Conservation (phyloP, 2,888 invertebrate species). For the Agrotis clavis region DNA sequence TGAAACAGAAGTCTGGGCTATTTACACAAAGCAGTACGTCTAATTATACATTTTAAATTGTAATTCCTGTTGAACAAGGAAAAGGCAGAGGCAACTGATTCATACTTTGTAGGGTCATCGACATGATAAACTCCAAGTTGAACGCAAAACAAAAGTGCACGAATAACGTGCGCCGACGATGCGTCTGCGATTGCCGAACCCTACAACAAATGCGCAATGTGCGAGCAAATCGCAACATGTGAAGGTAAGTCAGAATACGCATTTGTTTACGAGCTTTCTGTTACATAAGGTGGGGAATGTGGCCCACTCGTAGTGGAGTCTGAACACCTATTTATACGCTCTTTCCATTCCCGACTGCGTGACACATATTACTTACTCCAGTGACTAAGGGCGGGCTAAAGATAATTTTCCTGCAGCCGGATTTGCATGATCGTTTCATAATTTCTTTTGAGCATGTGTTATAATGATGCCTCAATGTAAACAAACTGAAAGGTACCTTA, state of each 20-base stretch:
- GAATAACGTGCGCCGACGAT: slow-evolving; percentile 26
- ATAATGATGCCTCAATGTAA: slow-evolving; percentile 45
- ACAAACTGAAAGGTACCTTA: slow-evolving; percentile 31
- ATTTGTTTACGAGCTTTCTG: slow-evolving; percentile 85
- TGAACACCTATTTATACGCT: slow-evolving; percentile 85
- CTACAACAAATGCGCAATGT: slow-evolving; percentile 67
- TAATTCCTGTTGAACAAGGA: slow-evolving; percentile 43
- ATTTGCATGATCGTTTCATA: slow-evolving; percentile 59
- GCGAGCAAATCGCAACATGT: slow-evolving; percentile 68
- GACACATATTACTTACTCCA: slow-evolving; percentile 84
- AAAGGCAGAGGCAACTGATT: slow-evolving; percentile 48
- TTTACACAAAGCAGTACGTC: neutral
- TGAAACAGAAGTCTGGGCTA: slow-evolving; percentile 6
- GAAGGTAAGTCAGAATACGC: slow-evolving; percentile 70
- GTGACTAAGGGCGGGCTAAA: slow-evolving; percentile 83
- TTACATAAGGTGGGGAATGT: slow-evolving; percentile 83
- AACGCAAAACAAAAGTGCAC: slow-evolving; percentile 32
- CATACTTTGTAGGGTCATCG: slow-evolving; percentile 54
- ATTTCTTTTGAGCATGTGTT: slow-evolving; percentile 51
- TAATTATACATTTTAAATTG: slow-evolving; percentile 6
- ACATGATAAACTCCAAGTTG: slow-evolving; percentile 39
- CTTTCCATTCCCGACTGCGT: slow-evolving; percentile 84
- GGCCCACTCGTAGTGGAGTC: slow-evolving; percentile 78
- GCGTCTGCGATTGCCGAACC: slow-evolving; percentile 63
- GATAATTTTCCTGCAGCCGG: slow-evolving; percentile 75